Conservation (phyloP, 1,140 invertebrate genomes). For the Sycophaga agraensis region DNA sequence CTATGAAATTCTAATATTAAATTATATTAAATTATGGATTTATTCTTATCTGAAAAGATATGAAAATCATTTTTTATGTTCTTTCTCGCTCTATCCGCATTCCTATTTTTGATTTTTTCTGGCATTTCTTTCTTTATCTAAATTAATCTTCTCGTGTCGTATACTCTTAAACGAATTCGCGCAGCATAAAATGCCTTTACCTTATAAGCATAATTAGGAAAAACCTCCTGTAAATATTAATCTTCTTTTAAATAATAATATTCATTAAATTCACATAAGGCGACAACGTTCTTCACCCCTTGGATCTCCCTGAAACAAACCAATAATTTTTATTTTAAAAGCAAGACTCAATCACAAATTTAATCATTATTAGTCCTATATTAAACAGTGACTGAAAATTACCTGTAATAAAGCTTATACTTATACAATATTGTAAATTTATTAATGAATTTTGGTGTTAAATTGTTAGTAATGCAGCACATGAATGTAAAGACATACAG, state of each 20-base stretch:
- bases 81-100: not conserved
- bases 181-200: slow-evolving; percentile 35
- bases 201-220: slow-evolving; percentile 36
- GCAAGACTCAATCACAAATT: not conserved
- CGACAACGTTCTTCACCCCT: slow-evolving; percentile 63
- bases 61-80: slow-evolving; percentile 12
- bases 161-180: slow-evolving; percentile 27
- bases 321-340: slow-evolving; percentile 19
- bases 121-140: not conserved
- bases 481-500: slow-evolving; percentile 21
- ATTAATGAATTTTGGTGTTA: not conserved
- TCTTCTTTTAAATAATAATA: slow-evolving; percentile 31
- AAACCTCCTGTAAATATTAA: slow-evolving; percentile 31
- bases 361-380: not conserved
- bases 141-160: not conserved
- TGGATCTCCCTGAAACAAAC: slow-evolving; percentile 60
- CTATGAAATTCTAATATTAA: slow-evolving; percentile 5
- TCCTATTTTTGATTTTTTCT: slow-evolving; percentile 1
- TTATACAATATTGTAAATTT: not conserved
- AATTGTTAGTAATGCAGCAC: slow-evolving; percentile 11
- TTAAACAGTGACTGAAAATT: not conserved
- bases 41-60: slow-evolving; percentile 3
- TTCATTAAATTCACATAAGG: slow-evolving; percentile 60
- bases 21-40: slow-evolving; percentile 4
- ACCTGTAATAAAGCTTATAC: not conserved